Evolutionary conservation across 23 tunicate genomes (phyloP), one percentile per base, ranked within the genome.

Genomic region (Diplosoma virens): DNA sequence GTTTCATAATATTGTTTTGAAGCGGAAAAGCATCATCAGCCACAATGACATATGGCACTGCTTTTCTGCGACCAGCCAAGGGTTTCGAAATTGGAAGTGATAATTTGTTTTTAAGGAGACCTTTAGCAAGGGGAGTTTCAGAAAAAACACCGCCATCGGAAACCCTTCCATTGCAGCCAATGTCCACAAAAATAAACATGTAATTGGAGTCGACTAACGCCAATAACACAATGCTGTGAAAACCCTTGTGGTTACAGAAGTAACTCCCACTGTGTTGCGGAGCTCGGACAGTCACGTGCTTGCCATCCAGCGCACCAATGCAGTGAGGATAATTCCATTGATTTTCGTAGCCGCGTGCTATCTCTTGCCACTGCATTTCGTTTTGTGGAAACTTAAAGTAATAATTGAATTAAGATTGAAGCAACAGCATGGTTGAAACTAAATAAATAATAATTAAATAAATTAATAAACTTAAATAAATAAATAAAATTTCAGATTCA

Each of bases 21-120:
- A 73, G 14, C 2, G 79, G 79, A 50, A 73, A 73, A 36, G 79
- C 79, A 17, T 73, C 79, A 33, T 73, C 66, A 4, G 58, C 79
- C 33, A 73, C 32, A 26, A 73, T 18, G 3, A 73, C 79, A 50
- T 73, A 50, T 6, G 79, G 79, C 34, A 73, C 37, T 20, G 79
- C 7, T 24, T 47, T 50, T 22, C 14, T 25, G 3, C 33, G 37
- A 14, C 61, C 61, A 23, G 66, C 34, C 66, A 73, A 73, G 22
- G 33, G 24, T 27, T 16, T 3, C 29, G 79, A 28, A 3, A 24
- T 17, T 9, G 66, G 66, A 30, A 73, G 54, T 9, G 79, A 47
- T 26, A 73, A 27, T 4, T 30, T 47, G 6, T 47, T 73, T 36
- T 17, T 16, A 24, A 30, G 37, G 3, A 73, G 66, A 30, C 54